These are phyloP conservation scores for Notodonta ziczac DNA, from an alignment of 2,888 invertebrate species.

Conservation along the genomic window DNA sequence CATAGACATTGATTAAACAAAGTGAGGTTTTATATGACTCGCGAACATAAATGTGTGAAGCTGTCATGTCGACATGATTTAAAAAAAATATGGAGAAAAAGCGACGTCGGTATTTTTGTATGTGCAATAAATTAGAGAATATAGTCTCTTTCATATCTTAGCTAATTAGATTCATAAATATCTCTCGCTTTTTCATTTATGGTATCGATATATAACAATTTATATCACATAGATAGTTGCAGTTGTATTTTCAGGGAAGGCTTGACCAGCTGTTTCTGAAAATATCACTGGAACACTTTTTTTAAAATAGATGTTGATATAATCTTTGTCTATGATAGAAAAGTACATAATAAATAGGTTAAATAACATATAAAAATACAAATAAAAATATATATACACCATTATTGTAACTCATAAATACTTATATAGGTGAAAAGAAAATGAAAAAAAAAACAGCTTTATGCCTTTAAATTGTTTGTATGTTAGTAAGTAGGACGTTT, in stretches of 20 bases:
- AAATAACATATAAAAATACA: conserved; percentile 75
- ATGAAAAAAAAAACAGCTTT: conserved; percentile 74
- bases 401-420: conserved; percentile 78
- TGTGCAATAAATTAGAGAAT: conserved; percentile 79
- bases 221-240: conserved; percentile 49
- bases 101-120: conserved; percentile 75
- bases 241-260: conserved; percentile 47
- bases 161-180: conserved; percentile 76
- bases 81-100: conserved; percentile 37
- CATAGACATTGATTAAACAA: conserved; percentile 53
- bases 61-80: conserved; percentile 45
- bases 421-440: conserved; percentile 66
- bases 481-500: conserved; percentile 73
- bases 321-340: conserved; percentile 81
- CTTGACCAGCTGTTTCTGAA: conserved; percentile 33
- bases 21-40: conserved; percentile 35
- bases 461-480: conserved; percentile 82
- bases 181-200: conserved; percentile 74
- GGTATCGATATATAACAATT: conserved; percentile 52
- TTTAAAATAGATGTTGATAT: conserved; percentile 76
- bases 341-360: conserved; percentile 81
- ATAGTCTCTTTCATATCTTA: conserved; percentile 78
- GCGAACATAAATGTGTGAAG: conserved; percentile 31
- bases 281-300: conserved; percentile 48
- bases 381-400: conserved; percentile 85